These are phyloP conservation scores for Coendou prehensilis DNA, from an alignment of 2,797 vertebrate genomes.

Conservation along the genomic window DNA sequence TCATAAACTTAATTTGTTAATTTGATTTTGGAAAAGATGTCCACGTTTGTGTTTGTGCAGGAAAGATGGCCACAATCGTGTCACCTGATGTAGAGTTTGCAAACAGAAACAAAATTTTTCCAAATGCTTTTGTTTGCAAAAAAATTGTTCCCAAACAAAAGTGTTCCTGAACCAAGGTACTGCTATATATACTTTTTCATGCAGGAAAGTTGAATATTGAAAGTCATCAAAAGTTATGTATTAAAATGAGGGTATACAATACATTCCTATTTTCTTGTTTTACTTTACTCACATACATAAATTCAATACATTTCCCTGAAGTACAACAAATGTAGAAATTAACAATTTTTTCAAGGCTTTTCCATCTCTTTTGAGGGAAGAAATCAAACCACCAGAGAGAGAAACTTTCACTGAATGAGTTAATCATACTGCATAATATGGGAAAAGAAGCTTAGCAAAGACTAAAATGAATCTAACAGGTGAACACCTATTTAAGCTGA, in stretches of 20 bases:
- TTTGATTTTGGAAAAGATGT: too few species aligned
- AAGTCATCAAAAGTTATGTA: neutral
- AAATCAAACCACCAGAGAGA: conserved; percentile 21
- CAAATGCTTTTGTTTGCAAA: too few species aligned
- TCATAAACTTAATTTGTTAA: neutral
- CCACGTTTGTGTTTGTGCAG: too few species aligned
- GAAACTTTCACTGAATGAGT: conserved; percentile 26
- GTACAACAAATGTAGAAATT: conserved; percentile 24
- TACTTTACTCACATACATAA: neutral
- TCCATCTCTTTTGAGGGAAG: conserved; percentile 9
- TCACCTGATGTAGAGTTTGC: neutral
- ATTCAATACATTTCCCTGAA: conserved; percentile 30
- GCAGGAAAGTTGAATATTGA: conserved; percentile 27
- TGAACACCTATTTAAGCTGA: neutral
- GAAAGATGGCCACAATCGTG: too few species aligned
- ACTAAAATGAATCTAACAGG: conserved; percentile 10
- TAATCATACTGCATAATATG: conserved; percentile 27
- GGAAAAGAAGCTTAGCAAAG: conserved; percentile 1
- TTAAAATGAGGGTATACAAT: neutral
- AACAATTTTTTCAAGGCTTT: neutral
- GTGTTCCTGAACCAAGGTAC: neutral
- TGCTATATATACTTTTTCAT: neutral
- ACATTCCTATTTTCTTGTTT: conserved; percentile 4
- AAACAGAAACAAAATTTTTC: neutral
- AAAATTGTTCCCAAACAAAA: too few species aligned